Evolutionary conservation across 2,888 invertebrate species (phyloP).

Genomic region (Brachypalpus laphriformis): DNA sequence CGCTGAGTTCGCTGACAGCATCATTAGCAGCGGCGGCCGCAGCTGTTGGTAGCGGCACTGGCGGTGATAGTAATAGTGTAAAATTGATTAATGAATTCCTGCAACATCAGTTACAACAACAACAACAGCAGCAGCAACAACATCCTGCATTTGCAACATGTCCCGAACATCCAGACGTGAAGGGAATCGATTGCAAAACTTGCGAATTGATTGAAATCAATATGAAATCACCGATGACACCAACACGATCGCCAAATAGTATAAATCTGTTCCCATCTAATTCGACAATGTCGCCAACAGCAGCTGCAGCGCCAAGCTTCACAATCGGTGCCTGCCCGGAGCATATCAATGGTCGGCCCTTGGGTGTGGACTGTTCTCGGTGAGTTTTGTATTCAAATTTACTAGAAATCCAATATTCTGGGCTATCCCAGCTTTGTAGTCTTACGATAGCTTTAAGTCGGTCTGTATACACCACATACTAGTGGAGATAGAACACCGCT

Average conservation of each 20-base stretch:
- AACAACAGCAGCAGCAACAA: constrained; percentile 77
- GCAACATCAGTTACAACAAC: constrained; percentile 80
- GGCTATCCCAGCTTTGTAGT: no score
- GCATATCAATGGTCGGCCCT: constrained; percentile 95
- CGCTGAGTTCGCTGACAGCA: constrained; percentile 80
- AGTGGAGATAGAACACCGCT: no score
- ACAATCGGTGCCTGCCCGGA: constrained; percentile 97
- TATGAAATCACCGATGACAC: constrained; percentile 76
- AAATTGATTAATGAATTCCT: constrained; percentile 81
- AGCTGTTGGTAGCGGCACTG: constrained; percentile 62
- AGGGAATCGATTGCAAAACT: constrained; percentile 81
- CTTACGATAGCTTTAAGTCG: no score
- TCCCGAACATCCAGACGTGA: constrained; percentile 80
- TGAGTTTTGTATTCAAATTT: no score
- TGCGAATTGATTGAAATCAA: constrained; percentile 81
- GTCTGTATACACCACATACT: no score
- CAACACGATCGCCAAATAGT: constrained; percentile 76
- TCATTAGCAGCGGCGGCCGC: constrained; percentile 78
- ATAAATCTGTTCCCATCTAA: constrained; percentile 77
- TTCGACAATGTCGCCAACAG: constrained; percentile 75
- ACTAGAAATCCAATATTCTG: no score
- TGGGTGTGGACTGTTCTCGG: constrained; percentile 94
- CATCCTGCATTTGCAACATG: constrained; percentile 76
- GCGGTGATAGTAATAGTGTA: constrained; percentile 77
- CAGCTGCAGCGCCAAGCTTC: constrained; percentile 81